These are phyloP conservation scores for Apistogramma diplotaenia DNA, from an alignment of 2,113 vertebrate species.

Conservation along the genomic window DNA sequence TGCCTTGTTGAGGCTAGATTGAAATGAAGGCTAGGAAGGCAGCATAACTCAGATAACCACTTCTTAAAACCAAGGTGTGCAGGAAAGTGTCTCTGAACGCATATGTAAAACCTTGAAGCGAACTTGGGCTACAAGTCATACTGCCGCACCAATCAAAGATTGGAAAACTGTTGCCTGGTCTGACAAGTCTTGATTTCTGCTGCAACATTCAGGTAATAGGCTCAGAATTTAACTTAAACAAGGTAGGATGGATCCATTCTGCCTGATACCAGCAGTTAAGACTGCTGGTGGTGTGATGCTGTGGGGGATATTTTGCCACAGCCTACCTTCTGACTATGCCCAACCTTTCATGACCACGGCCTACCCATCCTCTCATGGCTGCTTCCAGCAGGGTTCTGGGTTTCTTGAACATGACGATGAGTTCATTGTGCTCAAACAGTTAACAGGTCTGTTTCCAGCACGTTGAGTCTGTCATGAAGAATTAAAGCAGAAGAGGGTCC, in stretches of 20 bases:
- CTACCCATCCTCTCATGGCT: no score
- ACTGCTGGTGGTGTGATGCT: neutral
- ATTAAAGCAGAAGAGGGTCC: no score
- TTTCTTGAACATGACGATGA: no score
- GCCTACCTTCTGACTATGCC: no score
- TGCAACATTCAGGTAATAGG: neutral
- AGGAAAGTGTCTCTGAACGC: neutral
- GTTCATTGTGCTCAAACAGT: no score
- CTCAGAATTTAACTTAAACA: neutral
- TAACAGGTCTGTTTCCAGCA: no score
- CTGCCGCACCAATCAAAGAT: neutral
- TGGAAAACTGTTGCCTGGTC: neutral
- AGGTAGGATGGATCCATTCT: neutral
- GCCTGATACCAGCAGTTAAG: neutral
- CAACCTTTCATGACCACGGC: no score
- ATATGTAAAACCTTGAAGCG: neutral
- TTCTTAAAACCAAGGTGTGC: neutral
- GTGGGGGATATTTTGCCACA: neutral
- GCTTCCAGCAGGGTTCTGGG: no score
- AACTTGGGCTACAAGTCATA: neutral
- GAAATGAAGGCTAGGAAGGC: neutral
- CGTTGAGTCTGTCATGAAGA: no score
- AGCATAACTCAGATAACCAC: neutral
- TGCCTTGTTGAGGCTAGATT: neutral
- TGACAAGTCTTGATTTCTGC: neutral